Evolutionary conservation across 2,797 vertebrate species (phyloP).

Genomic region (Cossypha heuglini): DNA sequence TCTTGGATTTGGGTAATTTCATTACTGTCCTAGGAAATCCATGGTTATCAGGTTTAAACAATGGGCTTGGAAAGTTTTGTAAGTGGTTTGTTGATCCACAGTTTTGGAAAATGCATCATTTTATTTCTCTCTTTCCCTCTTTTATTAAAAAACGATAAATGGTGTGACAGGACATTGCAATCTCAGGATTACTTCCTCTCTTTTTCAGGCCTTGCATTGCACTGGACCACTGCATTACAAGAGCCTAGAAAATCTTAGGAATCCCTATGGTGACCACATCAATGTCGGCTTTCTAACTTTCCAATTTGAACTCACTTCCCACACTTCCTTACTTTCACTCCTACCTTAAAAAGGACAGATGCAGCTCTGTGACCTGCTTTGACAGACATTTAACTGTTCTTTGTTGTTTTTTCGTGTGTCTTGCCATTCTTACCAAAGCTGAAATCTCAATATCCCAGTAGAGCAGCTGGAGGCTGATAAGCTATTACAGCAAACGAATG

Average conservation of each 20-base stretch:
- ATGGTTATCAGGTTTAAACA: background rate
- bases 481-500: background rate
- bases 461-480: background rate
- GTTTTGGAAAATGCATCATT: conserved; percentile 20
- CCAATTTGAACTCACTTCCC: conserved; percentile 24
- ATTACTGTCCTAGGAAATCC: background rate
- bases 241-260: background rate
- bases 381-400: background rate
- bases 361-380: background rate
- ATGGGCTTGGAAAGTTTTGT: background rate
- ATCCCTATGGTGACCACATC: background rate
- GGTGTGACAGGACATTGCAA: background rate
- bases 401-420: background rate
- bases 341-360: background rate
- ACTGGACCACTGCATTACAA: background rate
- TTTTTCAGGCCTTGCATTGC: background rate
- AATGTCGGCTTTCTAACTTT: conserved; percentile 38
- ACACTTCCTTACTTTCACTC: background rate
- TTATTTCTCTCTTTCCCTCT: background rate
- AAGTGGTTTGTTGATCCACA: background rate
- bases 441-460: background rate
- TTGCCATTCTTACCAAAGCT: background rate
- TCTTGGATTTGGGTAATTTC: background rate
- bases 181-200: background rate
- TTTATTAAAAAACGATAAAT: conserved; percentile 13